A percentile compares a stretch with the other conserved stretches of the same genome.
Conservation (phyloP, 2,888 invertebrate species). For the Thalpophila matura region DNA sequence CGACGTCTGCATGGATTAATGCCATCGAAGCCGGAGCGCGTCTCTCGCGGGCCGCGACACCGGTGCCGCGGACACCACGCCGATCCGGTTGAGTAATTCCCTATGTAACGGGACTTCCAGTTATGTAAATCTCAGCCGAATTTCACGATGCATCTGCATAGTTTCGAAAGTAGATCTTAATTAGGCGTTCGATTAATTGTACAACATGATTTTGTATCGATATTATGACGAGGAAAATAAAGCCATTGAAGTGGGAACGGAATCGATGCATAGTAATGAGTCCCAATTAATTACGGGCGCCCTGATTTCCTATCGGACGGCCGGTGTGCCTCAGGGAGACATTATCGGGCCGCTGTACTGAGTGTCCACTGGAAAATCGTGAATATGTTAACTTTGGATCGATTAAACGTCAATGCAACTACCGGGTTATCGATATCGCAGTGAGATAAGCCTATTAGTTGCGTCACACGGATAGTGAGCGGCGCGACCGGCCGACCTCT, state of each 20-base stretch:
- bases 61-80: constrained; percentile 66
- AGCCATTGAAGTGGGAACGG: constrained; percentile 64
- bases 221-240: constrained; percentile 64
- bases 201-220: constrained; percentile 64
- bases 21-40: constrained; percentile 64
- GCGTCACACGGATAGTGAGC: constrained; percentile 65
- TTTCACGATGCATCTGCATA: constrained; percentile 82
- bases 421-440: constrained; percentile 74
- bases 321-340: constrained; percentile 70
- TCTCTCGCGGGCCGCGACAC: constrained; percentile 56
- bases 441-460: constrained; percentile 72
- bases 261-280: constrained; percentile 73
- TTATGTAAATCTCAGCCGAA: constrained; percentile 89
- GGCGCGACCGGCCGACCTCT: constrained; percentile 54
- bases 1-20: constrained; percentile 81
- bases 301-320: constrained; percentile 70
- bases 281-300: constrained; percentile 71
- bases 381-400: constrained; percentile 72
- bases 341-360: constrained; percentile 66
- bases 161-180: constrained; percentile 85
- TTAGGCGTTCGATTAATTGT: constrained; percentile 76
- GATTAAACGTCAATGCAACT: constrained; percentile 75
- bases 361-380: constrained; percentile 55
- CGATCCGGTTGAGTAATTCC: constrained; percentile 88
- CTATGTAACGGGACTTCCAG: constrained; percentile 89